phyloP scores from a whole-genome alignment of 64 coral and sea anemone genomes.

The Catalaphyllia jardinei region DNA sequence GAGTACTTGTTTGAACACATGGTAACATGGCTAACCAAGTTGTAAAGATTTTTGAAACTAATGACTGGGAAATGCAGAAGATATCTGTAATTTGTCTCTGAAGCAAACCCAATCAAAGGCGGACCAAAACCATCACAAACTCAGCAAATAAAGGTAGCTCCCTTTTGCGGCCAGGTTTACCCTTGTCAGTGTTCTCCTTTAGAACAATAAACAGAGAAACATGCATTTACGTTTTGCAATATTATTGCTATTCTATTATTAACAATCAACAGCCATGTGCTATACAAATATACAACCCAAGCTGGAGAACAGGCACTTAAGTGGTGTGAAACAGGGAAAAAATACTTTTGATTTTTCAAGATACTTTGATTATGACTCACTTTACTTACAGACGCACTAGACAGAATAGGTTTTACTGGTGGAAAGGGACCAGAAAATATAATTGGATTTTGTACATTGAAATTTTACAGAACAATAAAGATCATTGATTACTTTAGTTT shows the following conservation, averaged over 20 bases:
- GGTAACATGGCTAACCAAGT: constrained; percentile 33
- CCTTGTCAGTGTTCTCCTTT: too few species aligned
- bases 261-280: too few species aligned
- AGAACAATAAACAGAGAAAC: too few species aligned
- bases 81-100: constrained; percentile 35
- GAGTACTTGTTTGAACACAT: constrained; percentile 28
- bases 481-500: too few species aligned
- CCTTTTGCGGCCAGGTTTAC: too few species aligned
- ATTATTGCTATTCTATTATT: too few species aligned
- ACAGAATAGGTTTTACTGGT: not conserved
- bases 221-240: too few species aligned
- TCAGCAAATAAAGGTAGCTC: too few species aligned
- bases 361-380: not conserved
- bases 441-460: constrained; percentile 1
- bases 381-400: constrained; percentile 7
- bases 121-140: too few species aligned
- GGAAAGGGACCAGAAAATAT: not conserved
- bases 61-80: constrained; percentile 11
- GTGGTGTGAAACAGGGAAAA: constrained; percentile 1
- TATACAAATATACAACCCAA: too few species aligned
- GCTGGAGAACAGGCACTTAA: too few species aligned
- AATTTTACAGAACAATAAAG: not conserved
- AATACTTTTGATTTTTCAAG: not conserved
- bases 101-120: constrained; percentile 38
- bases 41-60: constrained; percentile 36